Evolutionary conservation across 2,113 vertebrate species (phyloP).

Genomic region (Halichoeres trimaculatus): DNA sequence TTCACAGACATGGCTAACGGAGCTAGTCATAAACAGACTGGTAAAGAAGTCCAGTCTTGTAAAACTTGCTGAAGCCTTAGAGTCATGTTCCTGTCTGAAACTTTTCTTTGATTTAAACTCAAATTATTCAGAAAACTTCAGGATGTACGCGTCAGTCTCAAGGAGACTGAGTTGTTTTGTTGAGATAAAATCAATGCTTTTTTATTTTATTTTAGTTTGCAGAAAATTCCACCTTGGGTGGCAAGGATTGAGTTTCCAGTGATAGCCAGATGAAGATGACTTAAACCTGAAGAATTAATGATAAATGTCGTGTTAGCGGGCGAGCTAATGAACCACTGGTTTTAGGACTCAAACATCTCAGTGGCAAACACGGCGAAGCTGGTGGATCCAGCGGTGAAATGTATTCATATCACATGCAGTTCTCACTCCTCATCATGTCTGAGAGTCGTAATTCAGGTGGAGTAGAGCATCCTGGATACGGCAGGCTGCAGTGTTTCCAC

Average conservation of each 20-base stretch:
- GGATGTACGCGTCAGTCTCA: neutral
- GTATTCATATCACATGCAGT: constrained; percentile 54
- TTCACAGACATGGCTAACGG: too few species aligned
- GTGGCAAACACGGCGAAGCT: constrained; percentile 16
- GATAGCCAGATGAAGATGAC: neutral
- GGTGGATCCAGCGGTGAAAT: constrained; percentile 31
- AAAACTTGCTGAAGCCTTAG: too few species aligned
- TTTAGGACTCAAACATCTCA: too few species aligned
- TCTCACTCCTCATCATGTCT: constrained; percentile 43
- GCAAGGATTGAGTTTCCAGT: too few species aligned
- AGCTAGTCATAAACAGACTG: too few species aligned
- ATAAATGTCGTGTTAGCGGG: constrained; percentile 5
- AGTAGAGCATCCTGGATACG: constrained; percentile 33
- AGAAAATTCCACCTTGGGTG: too few species aligned
- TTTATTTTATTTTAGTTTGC: too few species aligned
- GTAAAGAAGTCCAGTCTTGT: too few species aligned
- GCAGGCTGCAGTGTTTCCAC: constrained; percentile 45
- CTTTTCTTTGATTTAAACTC: too few species aligned
- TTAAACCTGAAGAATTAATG: neutral
- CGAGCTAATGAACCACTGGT: neutral
- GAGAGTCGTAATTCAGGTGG: constrained; percentile 48
- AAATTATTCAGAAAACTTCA: too few species aligned
- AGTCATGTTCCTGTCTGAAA: too few species aligned
- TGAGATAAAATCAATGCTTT: too few species aligned
- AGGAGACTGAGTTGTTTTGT: neutral